Evolutionary conservation across 2,888 invertebrate genomes (phyloP).

Genomic region (Sarcophaga rosellei): DNA sequence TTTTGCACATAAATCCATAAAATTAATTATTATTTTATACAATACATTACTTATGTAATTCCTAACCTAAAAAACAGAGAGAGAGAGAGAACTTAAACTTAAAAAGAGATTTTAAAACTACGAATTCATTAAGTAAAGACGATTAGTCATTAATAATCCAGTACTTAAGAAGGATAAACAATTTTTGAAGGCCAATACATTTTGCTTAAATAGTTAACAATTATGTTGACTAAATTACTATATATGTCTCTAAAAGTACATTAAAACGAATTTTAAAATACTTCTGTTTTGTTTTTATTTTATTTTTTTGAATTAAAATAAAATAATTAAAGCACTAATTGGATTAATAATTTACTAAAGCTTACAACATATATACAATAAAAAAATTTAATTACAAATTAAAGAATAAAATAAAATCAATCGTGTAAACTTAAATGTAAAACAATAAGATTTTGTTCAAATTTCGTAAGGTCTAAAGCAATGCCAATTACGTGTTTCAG

Average conservation of each 20-base stretch:
- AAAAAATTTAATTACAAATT: conserved; percentile 19
- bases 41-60: conserved; percentile 17
- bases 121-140: not conserved
- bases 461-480: not conserved
- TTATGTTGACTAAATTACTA: conserved; percentile 9
- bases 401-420: conserved; percentile 24
- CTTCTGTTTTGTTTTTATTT: not conserved
- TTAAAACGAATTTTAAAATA: not conserved
- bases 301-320: too few species aligned
- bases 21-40: conserved; percentile 46
- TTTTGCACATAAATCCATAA: conserved; percentile 63
- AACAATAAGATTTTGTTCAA: conserved; percentile 16
- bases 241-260: not conserved
- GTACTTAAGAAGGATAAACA: not conserved
- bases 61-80: not conserved
- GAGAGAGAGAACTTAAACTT: conserved; percentile 14
- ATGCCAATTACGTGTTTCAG: not conserved
- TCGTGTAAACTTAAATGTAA: conserved; percentile 19
- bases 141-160: conserved; percentile 25
- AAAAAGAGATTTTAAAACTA: not conserved
- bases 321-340: conserved; percentile 13
- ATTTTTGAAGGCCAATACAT: conserved; percentile 6
- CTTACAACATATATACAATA: conserved; percentile 65
- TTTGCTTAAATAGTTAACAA: not conserved
- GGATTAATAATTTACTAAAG: conserved; percentile 59